Conservation (phyloP, 2,888 invertebrate species). For the Onchidella celtica region DNA sequence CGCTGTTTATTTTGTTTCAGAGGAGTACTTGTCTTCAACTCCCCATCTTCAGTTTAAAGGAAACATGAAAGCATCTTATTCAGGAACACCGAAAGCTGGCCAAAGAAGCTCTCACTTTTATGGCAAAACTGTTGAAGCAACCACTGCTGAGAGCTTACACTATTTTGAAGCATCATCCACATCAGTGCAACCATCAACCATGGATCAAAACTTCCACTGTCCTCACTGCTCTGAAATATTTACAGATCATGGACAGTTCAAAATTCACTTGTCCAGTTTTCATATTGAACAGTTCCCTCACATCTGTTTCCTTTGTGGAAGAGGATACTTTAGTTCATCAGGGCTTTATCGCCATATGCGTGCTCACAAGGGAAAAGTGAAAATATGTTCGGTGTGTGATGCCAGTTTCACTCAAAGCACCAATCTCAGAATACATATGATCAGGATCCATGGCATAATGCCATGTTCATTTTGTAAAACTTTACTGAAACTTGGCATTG, state of each 20-base stretch:
- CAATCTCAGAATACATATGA: conserved; percentile 40
- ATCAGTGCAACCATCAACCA: too few species aligned
- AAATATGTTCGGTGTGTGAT: conserved; percentile 34
- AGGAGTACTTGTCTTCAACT: too few species aligned
- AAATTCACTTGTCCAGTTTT: conserved; percentile 19
- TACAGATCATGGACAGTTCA: conserved; percentile 1
- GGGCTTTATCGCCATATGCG: conserved; percentile 36
- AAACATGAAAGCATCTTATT: too few species aligned
- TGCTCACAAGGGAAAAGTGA: conserved; percentile 33
- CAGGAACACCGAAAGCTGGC: too few species aligned
- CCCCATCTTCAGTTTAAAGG: too few species aligned
- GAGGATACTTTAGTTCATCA: conserved; percentile 29
- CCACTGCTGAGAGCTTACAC: too few species aligned
- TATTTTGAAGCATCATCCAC: too few species aligned
- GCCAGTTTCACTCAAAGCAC: conserved; percentile 29
- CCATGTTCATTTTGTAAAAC: conserved; percentile 32
- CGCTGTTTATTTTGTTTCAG: too few species aligned
- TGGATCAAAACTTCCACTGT: neutral
- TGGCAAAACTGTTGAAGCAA: too few species aligned
- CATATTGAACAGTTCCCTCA: conserved; percentile 23
- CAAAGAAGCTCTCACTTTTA: too few species aligned
- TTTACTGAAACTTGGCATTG: conserved; percentile 24
- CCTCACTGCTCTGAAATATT: conserved; percentile 4
- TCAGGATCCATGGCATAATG: conserved; percentile 14
- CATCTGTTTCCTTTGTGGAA: conserved; percentile 31